phyloP scores from a whole-genome alignment of 1,140 invertebrate species.

The Zelostemma sp. region DNA sequence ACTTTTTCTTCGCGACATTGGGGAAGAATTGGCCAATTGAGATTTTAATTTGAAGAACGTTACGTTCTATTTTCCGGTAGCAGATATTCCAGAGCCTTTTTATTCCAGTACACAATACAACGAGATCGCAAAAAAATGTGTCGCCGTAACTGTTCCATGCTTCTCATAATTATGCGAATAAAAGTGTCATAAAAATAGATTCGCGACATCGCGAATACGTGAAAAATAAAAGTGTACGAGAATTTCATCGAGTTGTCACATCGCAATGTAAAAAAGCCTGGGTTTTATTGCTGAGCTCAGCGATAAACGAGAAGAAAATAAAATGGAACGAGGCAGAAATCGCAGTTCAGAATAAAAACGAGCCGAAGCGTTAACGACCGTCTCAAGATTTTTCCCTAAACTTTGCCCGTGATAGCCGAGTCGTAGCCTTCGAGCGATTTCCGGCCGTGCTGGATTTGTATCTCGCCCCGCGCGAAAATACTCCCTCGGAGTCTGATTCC shows the following conservation, averaged over 20 bases:
- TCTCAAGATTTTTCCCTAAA: neutral
- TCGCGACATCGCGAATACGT: conserved; percentile 1
- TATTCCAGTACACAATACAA: too few species aligned
- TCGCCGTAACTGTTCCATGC: too few species aligned
- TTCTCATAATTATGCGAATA: neutral
- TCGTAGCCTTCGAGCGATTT: neutral
- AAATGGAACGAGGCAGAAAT: neutral
- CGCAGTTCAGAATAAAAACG: neutral
- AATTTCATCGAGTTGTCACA: conserved; percentile 5
- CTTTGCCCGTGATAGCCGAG: neutral
- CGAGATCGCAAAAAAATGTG: too few species aligned
- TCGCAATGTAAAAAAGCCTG: neutral
- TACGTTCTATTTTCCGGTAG: too few species aligned
- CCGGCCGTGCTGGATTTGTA: conserved; percentile 23
- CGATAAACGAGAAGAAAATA: conserved; percentile 13
- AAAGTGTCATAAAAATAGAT: neutral
- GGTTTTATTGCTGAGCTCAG: conserved; percentile 7
- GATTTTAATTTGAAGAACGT: too few species aligned
- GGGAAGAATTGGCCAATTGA: too few species aligned
- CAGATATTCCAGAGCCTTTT: too few species aligned
- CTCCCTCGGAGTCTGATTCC: conserved; percentile 10
- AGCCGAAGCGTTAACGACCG: conserved; percentile 6
- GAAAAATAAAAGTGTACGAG: conserved; percentile 6
- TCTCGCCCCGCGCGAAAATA: conserved; percentile 1
- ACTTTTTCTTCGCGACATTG: too few species aligned